These are phyloP conservation scores for Watsonalla cultraria DNA, from an alignment of 2,888 invertebrate species.

Conservation along the genomic window DNA sequence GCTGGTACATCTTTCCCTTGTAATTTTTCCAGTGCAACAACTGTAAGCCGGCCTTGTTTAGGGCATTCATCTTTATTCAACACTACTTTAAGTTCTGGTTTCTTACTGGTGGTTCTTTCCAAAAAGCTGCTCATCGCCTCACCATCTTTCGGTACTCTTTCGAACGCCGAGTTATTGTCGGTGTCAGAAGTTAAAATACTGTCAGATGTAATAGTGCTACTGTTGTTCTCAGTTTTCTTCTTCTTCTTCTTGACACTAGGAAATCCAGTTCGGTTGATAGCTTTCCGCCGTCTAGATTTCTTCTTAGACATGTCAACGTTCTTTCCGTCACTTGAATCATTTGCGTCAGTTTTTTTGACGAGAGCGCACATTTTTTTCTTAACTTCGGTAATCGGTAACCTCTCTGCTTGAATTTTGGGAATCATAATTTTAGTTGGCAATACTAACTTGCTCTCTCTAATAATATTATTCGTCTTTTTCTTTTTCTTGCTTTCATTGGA, in stretches of 20 bases:
- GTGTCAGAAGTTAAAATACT: constrained; percentile 63
- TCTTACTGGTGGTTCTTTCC: constrained; percentile 76
- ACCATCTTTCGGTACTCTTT: constrained; percentile 84
- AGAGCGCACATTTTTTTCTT: constrained; percentile 42
- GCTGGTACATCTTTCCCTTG: constrained; percentile 67
- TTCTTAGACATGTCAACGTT: constrained; percentile 49
- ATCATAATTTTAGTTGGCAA: constrained; percentile 58
- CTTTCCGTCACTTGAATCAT: constrained; percentile 45
- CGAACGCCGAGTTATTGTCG: constrained; percentile 75
- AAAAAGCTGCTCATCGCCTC: constrained; percentile 83
- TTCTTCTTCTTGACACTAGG: constrained; percentile 91
- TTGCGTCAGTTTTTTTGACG: constrained; percentile 46
- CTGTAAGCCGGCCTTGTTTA: constrained; percentile 77
- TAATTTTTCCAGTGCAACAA: constrained; percentile 79
- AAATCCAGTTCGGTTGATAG: constrained; percentile 92
- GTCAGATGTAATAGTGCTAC: constrained; percentile 45
- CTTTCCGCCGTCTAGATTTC: constrained; percentile 83
- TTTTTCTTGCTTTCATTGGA: constrained; percentile 64
- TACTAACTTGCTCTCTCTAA: constrained; percentile 70
- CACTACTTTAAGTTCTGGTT: constrained; percentile 68
- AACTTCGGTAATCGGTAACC: constrained; percentile 42
- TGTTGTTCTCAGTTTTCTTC: constrained; percentile 75
- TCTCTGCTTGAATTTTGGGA: constrained; percentile 65
- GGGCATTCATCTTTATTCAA: constrained; percentile 73
- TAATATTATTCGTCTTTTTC: constrained; percentile 58